These are phyloP conservation scores for Diploptera punctata DNA, from an alignment of 2,888 invertebrate genomes.

Conservation along the genomic window DNA sequence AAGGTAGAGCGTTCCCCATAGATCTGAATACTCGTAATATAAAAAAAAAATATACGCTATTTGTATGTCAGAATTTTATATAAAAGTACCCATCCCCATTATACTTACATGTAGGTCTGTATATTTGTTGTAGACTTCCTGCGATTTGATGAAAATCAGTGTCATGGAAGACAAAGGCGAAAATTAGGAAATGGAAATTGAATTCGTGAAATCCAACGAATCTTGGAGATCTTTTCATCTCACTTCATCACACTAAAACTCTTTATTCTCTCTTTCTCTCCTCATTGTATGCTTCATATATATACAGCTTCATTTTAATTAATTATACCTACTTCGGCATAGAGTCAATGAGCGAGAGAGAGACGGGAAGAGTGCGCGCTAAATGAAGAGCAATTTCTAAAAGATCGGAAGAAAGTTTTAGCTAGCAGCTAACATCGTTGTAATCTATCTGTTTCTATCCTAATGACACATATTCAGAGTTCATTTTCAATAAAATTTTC, in stretches of 20 bases:
- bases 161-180: conserved; percentile 15
- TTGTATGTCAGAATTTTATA: too few species aligned
- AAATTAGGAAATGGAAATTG: conserved; percentile 26
- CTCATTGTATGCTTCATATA: neutral
- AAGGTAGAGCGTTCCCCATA: too few species aligned
- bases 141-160: conserved; percentile 21
- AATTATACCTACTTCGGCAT: conserved; percentile 37
- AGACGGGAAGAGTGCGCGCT: neutral
- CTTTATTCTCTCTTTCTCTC: conserved; percentile 3
- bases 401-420: conserved; percentile 17
- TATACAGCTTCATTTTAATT: conserved; percentile 38
- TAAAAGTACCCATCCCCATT: neutral
- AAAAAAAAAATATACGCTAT: too few species aligned
- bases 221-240: neutral
- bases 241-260: neutral
- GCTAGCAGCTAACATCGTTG: neutral
- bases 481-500: neutral
- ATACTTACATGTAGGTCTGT: neutral
- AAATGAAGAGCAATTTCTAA: conserved; percentile 14
- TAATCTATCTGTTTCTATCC: conserved; percentile 19
- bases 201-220: conserved; percentile 16
- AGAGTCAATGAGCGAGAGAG: conserved; percentile 7
- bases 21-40: too few species aligned
- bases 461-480: conserved; percentile 23
- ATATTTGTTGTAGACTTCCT: neutral